Evolutionary conservation across 2,797 vertebrate genomes (phyloP).

Genomic region (Anguilla megastoma): DNA sequence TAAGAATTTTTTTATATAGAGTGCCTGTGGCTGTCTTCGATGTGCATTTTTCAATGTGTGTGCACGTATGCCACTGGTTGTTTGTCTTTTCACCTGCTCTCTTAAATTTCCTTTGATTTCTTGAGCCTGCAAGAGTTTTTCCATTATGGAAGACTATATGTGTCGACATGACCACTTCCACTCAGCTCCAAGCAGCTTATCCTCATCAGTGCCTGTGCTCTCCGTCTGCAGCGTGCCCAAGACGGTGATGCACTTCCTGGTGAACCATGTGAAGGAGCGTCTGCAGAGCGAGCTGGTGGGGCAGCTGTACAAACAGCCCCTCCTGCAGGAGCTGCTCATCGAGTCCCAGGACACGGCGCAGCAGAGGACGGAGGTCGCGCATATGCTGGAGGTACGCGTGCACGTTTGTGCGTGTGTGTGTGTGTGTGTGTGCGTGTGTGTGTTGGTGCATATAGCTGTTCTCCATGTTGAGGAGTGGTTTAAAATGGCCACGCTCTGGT

Average conservation of each 20-base stretch:
- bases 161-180: neutral
- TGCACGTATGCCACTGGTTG: neutral
- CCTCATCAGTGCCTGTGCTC: neutral
- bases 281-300: constrained; percentile 85
- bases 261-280: constrained; percentile 82
- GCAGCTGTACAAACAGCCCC: constrained; percentile 76
- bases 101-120: neutral
- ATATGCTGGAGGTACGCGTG: constrained; percentile 76
- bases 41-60: neutral
- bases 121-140: neutral
- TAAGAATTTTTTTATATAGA: neutral
- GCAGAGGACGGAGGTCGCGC: constrained; percentile 76
- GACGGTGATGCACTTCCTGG: constrained; percentile 84
- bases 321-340: constrained; percentile 76
- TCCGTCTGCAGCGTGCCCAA: constrained; percentile 74
- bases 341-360: constrained; percentile 83
- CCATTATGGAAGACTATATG: neutral
- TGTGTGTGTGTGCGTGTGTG: neutral
- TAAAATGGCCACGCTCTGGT: neutral
- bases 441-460: neutral
- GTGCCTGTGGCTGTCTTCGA: neutral
- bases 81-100: neutral
- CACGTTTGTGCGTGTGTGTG: constrained; percentile 26
- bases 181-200: neutral
- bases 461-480: neutral